Base-by-base conservation (phyloP, 2,113 vertebrate species). In the Perognathus longimembris region DNA sequence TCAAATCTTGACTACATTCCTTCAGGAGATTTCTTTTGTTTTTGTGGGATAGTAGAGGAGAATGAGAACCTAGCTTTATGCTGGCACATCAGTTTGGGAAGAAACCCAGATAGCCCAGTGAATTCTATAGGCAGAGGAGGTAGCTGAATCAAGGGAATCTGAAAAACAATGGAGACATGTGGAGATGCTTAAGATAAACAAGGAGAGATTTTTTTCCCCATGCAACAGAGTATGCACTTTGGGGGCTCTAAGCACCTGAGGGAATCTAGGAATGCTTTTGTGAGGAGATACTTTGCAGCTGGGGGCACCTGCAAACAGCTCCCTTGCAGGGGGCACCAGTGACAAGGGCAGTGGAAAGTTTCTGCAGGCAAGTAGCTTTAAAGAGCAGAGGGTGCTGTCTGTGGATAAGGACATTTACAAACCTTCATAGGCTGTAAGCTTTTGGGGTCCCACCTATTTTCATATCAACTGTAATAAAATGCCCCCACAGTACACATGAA, bases 381-480 rank as follows among this genome's bases (percentile, higher is more conserved):
- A 85, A 85, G 69, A 59, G 36, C 30, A 77, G 32, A 88, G 80
- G 61, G 61, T 3, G 6, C 61, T 71, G 34, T 32, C 71, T 28
- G 24, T 74, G 32, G 30, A 15, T 66, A 90, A 50, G 21, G 34
- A n/a, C 0, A 5, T 63, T 75, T 91, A 66, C 15, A 91, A 89
- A 81, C 18, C 6, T 40, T 91, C 34, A 82, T 77, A 71, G 28
- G 20, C 18, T 20, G 30, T 85, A 80, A 10, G 32, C 11, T 81
- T 88, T 81, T 57, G 30, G 34, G 30, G 34, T 30, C 40, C 42
- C 73, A 70, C 20, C 26, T n/a, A 57, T 90, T 50, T 83, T 85
- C 45, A 70, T 81, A 93, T 93, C 61, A 93, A 91, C 75, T 32
- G 24, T 93, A 93, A 93, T 80, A 75, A 91, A 91, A 89, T 71